phyloP scores from a whole-genome alignment of 2,888 invertebrate genomes.

The Platynereis dumerilii region DNA sequence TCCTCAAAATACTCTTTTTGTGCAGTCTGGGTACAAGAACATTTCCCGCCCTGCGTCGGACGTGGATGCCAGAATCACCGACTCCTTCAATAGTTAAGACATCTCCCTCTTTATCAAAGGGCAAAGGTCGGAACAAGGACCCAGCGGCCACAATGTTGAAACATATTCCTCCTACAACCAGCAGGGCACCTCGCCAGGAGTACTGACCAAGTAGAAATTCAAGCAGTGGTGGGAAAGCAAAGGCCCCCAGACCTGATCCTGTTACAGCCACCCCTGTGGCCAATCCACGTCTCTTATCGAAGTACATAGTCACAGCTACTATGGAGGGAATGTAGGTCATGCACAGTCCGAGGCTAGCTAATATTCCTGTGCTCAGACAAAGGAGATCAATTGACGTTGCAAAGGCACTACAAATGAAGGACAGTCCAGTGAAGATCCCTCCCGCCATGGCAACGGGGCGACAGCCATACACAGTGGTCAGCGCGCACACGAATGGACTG shows the following conservation, averaged over 20 bases:
- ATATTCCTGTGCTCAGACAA: conserved; percentile 33
- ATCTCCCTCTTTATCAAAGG: conserved; percentile 6
- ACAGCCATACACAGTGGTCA: conserved; percentile 33
- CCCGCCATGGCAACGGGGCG: conserved; percentile 34
- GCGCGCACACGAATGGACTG: conserved; percentile 38
- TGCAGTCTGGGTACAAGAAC: conserved; percentile 1
- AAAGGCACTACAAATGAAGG: conserved; percentile 32
- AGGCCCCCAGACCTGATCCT: conserved; percentile 46
- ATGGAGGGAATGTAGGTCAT: conserved; percentile 37
- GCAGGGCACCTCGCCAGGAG: conserved; percentile 42
- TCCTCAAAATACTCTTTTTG: neutral
- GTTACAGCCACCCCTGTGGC: conserved; percentile 43
- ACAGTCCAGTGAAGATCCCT: conserved; percentile 30
- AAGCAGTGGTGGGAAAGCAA: conserved; percentile 42
- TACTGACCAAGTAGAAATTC: conserved; percentile 37
- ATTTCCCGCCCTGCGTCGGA: neutral
- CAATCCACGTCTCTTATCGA: conserved; percentile 39
- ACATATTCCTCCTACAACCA: conserved; percentile 38
- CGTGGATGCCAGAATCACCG: neutral
- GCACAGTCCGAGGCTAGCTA: conserved; percentile 38
- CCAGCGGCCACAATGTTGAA: conserved; percentile 33
- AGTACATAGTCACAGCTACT: conserved; percentile 39
- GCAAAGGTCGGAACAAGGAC: conserved; percentile 33
- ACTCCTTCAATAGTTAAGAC: neutral
- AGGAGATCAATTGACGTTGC: conserved; percentile 31